Evolutionary conservation across 2,888 invertebrate species (phyloP), one percentile per base, ranked within the genome.

Genomic region (Sphecodes monilicornis): DNA sequence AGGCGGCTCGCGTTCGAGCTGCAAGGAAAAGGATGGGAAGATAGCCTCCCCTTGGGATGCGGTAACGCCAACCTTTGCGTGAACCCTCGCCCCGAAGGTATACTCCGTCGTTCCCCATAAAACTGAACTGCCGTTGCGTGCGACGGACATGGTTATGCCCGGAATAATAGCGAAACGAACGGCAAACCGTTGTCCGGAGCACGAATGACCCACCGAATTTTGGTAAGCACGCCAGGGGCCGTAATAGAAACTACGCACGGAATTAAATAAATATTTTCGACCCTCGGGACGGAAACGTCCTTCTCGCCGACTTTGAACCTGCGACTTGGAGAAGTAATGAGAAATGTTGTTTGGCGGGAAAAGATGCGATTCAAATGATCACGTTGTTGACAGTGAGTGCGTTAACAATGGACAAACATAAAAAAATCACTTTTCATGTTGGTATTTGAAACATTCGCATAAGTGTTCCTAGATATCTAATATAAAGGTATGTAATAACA

Each of bases 81-180:
- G 85, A 83, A 29, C 87, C 78, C 82, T 78, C 86, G 84, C 85
- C 76, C 39, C 39, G 36, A 80, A 86, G 87, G 82, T 90, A 86
- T 50, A 26, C 32, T 75, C 82, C 84, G 57, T 78, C 72, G 78
- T 80, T 83, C 83, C 76, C 85, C 82, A 85, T 90, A 86, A 90
- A 89, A 90, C 85, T 78, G 83, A 89, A 89, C 90, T 86, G 82
- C 80, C 83, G 81, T 88, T 89, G 89, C 89, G 90, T 89, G 89
- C 80, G 80, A 89, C 78, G 81, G 86, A 60, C 74, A 81, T 64
- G 81, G 86, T 81, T 87, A 81, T 86, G 76, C 85, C 76, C 39
- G 73, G 80, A 88, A 89, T 80, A 82, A 88, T 86, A 85, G 76
- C 75, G 75, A 74, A 82, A 76, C 75, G 70, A n/a, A 80, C 70